Conservation (phyloP, 2,888 invertebrate species). For the Hydrotaea diabolus region DNA sequence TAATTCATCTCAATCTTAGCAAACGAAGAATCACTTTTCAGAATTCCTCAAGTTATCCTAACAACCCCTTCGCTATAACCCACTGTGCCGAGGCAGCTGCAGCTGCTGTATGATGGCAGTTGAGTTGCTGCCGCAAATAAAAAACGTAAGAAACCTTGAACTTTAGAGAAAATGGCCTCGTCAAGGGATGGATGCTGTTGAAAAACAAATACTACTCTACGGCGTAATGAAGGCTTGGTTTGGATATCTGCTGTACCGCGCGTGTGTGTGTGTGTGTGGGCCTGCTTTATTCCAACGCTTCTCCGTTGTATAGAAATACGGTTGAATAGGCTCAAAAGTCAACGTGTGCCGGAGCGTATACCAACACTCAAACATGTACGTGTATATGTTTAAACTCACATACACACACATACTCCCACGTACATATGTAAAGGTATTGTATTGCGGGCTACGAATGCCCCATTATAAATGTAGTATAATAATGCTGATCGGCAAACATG, state of each 20-base stretch:
- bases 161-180: conserved; percentile 59
- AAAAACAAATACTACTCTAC: conserved; percentile 34
- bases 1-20: too few species aligned
- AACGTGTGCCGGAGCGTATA: conserved; percentile 17
- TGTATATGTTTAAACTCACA: not conserved
- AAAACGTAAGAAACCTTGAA: conserved; percentile 58
- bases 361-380: not conserved
- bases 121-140: conserved; percentile 12
- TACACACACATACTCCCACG: not conserved
- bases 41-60: too few species aligned
- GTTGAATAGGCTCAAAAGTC: conserved; percentile 54
- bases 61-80: too few species aligned
- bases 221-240: conserved; percentile 25
- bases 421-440: not conserved
- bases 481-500: conserved; percentile 27
- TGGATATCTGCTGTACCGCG: not conserved
- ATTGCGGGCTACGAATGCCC: not conserved
- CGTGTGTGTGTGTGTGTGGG: too few species aligned
- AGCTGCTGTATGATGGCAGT: conserved; percentile 20
- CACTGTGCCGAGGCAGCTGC: conserved; percentile 18
- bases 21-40: too few species aligned
- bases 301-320: conserved; percentile 20
- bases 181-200: conserved; percentile 55
- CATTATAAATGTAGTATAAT: conserved; percentile 32
- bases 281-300: not conserved